Conservation (phyloP, 2,113 vertebrate species). For the Rhinichthys klamathensis region DNA sequence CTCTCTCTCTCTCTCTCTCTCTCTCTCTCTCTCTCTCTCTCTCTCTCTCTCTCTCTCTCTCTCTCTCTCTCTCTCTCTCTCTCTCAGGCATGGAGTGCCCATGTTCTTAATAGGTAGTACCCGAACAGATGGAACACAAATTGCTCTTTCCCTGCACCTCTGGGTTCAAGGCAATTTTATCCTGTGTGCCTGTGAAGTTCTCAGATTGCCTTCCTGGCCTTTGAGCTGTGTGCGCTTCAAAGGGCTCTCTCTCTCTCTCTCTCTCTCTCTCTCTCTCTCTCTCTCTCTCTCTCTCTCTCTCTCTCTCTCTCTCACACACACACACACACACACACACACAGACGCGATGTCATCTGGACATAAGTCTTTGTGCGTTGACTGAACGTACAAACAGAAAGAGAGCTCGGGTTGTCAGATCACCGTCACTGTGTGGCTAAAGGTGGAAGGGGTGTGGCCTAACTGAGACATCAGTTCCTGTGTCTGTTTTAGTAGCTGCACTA, state of each 20-base stretch:
- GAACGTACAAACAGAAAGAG: conserved; percentile 1
- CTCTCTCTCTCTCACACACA: conserved; percentile 47
- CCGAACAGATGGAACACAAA: conserved; percentile 82
- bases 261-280: conserved; percentile 44
- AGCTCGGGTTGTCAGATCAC: conserved; percentile 4
- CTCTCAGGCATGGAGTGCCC: conserved; percentile 60
- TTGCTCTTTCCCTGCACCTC: conserved; percentile 80
- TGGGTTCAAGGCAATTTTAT: conserved; percentile 81
- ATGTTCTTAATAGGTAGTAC: conserved; percentile 77
- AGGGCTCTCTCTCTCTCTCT: conserved; percentile 66
- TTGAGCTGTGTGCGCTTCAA: conserved; percentile 80
- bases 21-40: conserved; percentile 60
- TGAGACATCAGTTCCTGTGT: background rate
- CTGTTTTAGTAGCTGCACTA: background rate
- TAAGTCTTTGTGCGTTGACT: conserved; percentile 30
- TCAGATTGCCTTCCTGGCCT: conserved; percentile 79
- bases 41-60: conserved; percentile 61
- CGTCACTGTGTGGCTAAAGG: conserved; percentile 4
- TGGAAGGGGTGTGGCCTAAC: conserved; percentile 8
- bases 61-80: conserved; percentile 59
- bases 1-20: conserved; percentile 61
- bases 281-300: too few species aligned
- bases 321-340: background rate
- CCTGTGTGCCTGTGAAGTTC: conserved; percentile 77
- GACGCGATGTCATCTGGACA: background rate